Evolutionary conservation across 64 coral and sea anemone species (phyloP), one percentile per base, ranked within the genome.

Genomic region (Stylophora pistillata): DNA sequence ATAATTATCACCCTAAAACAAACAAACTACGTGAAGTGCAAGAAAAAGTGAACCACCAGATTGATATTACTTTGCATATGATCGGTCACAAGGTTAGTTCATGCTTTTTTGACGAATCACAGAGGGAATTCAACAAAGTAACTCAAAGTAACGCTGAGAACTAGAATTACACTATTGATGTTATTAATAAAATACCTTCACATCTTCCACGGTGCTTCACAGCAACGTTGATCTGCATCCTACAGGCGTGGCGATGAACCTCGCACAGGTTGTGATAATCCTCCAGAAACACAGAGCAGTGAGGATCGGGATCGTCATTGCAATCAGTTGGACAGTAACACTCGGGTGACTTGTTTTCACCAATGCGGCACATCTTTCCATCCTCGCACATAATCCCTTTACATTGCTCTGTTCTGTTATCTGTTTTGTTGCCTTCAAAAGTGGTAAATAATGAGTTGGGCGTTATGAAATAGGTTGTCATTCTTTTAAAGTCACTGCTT

Each of bases 241-340:
- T 78, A 61, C 93, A 94, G 57, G 93, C 88, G 62, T 86, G 89
- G 23, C 74, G 88, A 29, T 94, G 93, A 16, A 94, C 88, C 55
- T 94, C 88, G 55, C 93, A 94, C 26, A 82, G 84, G 58, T 87
- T 94, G 71, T 28, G 15, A 72, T 86, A 94, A 15, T 94, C 88
- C 58, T 68, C 16, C 29, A 89, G 73, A 65, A 86, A 94, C 53
- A 87, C 93, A n/a, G 88, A 80, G 20, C 93, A 94, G 25, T 84
- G 74, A 11, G 73, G 83, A 13, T 94, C 82, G 5, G 63, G 33
- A 37, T 62, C 26, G 4, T 86, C 55, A 37, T 77, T 65, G 27
- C 93, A 94, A 3, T 72, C 59, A 9, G 81, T 81, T 3, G 93
- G 93, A 66, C 93, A 94, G 21, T 76, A 55, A 52, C 93, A 94